A percentile compares a stretch with the other conserved stretches of the same genome.
phyloP scores from a whole-genome alignment of 2,113 vertebrate species.

The Montifringilla adamsi region DNA sequence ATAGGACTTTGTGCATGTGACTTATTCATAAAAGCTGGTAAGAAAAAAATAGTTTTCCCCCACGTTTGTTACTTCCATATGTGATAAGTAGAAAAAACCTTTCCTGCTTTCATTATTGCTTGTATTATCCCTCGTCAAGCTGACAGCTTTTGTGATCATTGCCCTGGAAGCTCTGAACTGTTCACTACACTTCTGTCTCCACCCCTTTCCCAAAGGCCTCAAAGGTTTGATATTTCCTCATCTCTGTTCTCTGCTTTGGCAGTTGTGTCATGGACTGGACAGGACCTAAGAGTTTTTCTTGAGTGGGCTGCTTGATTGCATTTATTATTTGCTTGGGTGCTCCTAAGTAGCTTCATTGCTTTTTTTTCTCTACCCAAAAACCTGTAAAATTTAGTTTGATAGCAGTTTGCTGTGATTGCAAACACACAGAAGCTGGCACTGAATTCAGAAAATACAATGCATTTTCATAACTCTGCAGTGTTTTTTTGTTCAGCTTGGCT shows the following conservation, averaged over 20 bases:
- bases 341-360: neutral
- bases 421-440: neutral
- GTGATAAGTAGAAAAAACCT: neutral
- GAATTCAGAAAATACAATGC: neutral
- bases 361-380: neutral
- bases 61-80: neutral
- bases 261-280: neutral
- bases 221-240: neutral
- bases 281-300: neutral
- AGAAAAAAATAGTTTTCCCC: neutral
- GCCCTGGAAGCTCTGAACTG: neutral
- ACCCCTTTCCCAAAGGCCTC: neutral
- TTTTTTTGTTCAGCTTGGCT: neutral
- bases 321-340: neutral
- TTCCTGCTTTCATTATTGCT: neutral
- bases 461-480: neutral
- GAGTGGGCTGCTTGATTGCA: neutral
- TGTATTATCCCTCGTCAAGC: neutral
- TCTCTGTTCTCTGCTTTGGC: neutral
- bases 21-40: constrained; percentile 11
- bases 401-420: neutral
- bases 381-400: neutral
- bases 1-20: neutral
- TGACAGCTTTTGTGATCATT: neutral
- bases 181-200: neutral